Evolutionary conservation across 64 coral and sea anemone genomes (phyloP).

Genomic region (Montipora efflorescens): DNA sequence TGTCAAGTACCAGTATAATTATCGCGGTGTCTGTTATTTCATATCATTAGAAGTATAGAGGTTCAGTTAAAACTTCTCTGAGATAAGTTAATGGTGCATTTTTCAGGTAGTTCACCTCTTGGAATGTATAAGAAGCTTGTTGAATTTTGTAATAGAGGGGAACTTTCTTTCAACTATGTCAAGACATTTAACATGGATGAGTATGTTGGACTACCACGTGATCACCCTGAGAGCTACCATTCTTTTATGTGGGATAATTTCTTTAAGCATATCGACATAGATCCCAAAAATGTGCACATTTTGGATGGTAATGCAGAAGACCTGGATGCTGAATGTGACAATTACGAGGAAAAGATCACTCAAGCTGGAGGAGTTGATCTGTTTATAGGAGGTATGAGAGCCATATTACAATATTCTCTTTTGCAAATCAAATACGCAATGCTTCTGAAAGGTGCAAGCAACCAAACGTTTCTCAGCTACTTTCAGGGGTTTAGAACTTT

Average conservation of each 20-base stretch:
- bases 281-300: conserved; percentile 91
- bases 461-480: no score
- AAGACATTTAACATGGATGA: conserved; percentile 99
- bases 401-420: no score
- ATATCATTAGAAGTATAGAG: background rate
- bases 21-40: no score
- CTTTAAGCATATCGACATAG: conserved; percentile 98
- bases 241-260: conserved; percentile 99
- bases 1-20: no score
- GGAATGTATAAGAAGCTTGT: conserved; percentile 99
- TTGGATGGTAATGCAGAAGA: conserved; percentile 97
- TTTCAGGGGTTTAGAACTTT: no score
- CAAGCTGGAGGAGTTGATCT: conserved; percentile 88
- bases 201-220: conserved; percentile 91
- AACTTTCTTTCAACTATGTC: conserved; percentile 96
- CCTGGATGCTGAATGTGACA: conserved; percentile 80
- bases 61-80: background rate
- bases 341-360: conserved; percentile 91
- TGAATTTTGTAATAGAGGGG: conserved; percentile 87
- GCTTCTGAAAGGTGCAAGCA: no score
- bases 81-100: background rate
- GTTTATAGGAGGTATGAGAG: conserved; percentile 87
- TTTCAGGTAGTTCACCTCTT: conserved; percentile 85
- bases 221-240: conserved; percentile 98
- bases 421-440: no score